These are phyloP conservation scores for Cephus spinipes DNA, from an alignment of 2,888 invertebrate species.

Conservation along the genomic window DNA sequence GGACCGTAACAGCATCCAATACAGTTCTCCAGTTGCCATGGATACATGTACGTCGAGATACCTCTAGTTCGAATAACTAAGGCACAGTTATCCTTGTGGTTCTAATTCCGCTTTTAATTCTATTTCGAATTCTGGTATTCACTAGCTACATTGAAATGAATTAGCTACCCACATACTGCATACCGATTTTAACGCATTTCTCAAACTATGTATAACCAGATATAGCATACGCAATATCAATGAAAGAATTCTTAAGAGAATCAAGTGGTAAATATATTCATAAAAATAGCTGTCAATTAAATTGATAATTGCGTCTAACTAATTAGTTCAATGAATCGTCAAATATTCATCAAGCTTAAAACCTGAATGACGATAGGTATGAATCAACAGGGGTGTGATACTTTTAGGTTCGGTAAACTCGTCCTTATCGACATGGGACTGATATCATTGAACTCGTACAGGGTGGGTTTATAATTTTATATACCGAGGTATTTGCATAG, in stretches of 20 bases:
- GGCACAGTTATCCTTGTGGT: background rate
- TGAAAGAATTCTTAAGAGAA: too few species aligned
- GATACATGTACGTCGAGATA: background rate
- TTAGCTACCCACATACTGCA: constrained; percentile 7
- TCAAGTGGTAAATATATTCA: too few species aligned
- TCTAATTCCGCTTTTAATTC: background rate
- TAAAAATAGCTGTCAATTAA: background rate
- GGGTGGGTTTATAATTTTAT: constrained; percentile 1
- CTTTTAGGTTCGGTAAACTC: too few species aligned
- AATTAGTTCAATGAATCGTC: background rate
- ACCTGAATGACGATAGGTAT: background rate
- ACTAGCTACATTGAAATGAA: constrained; percentile 26
- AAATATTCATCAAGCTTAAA: background rate
- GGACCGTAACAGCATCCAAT: background rate
- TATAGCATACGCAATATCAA: background rate
- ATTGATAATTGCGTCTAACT: background rate
- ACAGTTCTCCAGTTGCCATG: background rate
- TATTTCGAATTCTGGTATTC: constrained; percentile 20
- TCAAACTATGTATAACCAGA: background rate
- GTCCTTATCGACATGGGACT: background rate
- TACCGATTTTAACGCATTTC: background rate
- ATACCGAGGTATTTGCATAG: constrained; percentile 17
- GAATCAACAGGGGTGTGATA: background rate
- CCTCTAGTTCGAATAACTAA: background rate
- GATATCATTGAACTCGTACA: background rate